Evolutionary conservation across 1,140 invertebrate genomes (phyloP).

Genomic region (Neodiprion pinetum): DNA sequence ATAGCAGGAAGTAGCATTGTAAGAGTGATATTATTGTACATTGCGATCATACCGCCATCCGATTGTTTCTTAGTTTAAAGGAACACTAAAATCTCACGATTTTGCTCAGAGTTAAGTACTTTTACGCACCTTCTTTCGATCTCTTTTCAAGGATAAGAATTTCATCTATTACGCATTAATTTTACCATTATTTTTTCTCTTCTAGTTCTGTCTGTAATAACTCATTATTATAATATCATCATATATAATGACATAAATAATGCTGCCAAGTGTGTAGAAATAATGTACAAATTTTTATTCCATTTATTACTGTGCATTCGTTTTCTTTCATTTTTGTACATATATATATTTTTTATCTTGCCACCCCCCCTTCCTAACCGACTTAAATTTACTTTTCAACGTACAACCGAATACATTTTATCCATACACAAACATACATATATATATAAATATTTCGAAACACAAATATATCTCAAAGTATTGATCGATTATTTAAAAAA

Average conservation of each 20-base stretch:
- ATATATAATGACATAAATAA: slow-evolving; percentile 26
- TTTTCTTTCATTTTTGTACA: slow-evolving; percentile 36
- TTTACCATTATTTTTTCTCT: too few relatives aligned
- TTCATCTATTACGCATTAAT: background rate
- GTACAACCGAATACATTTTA: too few relatives aligned
- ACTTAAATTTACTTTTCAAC: too few relatives aligned
- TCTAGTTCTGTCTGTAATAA: too few relatives aligned
- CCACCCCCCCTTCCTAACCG: too few relatives aligned
- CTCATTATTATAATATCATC: slow-evolving; percentile 14
- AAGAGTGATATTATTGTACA: too few relatives aligned
- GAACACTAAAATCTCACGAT: too few relatives aligned
- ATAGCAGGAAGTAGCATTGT: too few relatives aligned
- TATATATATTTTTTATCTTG: background rate
- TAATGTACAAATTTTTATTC: slow-evolving; percentile 42
- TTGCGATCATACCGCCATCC: too few relatives aligned
- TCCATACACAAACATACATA: background rate
- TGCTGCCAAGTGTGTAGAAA: slow-evolving; percentile 33
- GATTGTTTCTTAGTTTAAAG: too few relatives aligned
- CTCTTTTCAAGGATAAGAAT: background rate
- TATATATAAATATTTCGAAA: background rate
- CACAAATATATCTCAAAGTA: background rate
- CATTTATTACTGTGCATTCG: slow-evolving; percentile 37
- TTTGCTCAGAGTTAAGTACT: too few relatives aligned
- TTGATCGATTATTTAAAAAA: background rate
- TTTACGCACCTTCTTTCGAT: background rate